These are phyloP conservation scores for Pammene aurita DNA, from an alignment of 2,888 invertebrate species.

Conservation along the genomic window DNA sequence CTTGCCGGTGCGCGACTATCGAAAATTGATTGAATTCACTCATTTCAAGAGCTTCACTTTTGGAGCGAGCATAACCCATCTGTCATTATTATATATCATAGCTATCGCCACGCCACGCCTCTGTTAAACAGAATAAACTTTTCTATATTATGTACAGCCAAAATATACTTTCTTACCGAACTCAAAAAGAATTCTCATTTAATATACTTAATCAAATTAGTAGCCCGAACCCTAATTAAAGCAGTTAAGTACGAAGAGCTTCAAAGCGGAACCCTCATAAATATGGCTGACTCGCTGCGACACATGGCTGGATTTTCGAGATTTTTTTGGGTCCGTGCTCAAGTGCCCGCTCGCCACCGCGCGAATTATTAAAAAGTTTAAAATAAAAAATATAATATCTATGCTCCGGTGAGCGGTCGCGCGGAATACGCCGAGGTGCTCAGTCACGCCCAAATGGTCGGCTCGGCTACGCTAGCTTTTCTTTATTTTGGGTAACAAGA, in stretches of 20 bases:
- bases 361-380: constrained; percentile 79
- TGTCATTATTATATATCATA: too few relatives aligned
- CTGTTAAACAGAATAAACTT: too few relatives aligned
- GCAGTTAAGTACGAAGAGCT: constrained; percentile 35
- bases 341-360: constrained; percentile 70
- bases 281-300: constrained; percentile 61
- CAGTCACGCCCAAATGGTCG: constrained; percentile 56
- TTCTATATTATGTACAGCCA: too few relatives aligned
- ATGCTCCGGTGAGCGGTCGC: constrained; percentile 62
- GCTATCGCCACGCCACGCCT: too few relatives aligned
- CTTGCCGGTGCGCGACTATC: too few relatives aligned
- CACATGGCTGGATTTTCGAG: constrained; percentile 76
- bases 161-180: too few relatives aligned
- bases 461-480: constrained; percentile 40
- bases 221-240: constrained; percentile 34
- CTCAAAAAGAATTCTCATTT: neutral
- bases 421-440: constrained; percentile 63
- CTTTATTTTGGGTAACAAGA: constrained; percentile 28
- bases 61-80: too few relatives aligned
- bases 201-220: constrained; percentile 31
- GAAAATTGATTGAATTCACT: too few relatives aligned
- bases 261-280: constrained; percentile 63
- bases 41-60: too few relatives aligned
- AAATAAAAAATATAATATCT: constrained; percentile 68
- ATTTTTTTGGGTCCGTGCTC: constrained; percentile 79